Conservation (phyloP, 2,113 vertebrate species). For the Zapus hudsonius region DNA sequence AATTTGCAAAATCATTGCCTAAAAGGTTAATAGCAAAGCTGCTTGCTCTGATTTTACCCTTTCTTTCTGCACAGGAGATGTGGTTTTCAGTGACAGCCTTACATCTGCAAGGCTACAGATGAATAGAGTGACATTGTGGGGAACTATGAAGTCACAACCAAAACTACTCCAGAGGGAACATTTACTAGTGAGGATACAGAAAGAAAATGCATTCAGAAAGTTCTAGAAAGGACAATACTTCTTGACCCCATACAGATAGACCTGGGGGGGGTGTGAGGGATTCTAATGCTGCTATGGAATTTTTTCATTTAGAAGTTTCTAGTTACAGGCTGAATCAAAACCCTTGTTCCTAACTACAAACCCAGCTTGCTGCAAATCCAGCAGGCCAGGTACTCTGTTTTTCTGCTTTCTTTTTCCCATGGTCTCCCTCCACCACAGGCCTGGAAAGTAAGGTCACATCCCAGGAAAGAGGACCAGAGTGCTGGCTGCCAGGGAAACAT, state of each 20-base stretch:
- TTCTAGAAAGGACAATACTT: neutral
- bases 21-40: neutral
- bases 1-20: neutral
- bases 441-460: conserved; percentile 40
- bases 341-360: neutral
- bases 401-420: neutral
- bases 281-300: neutral
- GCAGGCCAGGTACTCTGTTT: neutral
- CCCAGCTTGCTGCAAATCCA: neutral
- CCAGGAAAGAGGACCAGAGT: neutral
- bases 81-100: neutral
- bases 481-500: neutral
- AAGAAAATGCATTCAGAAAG: neutral
- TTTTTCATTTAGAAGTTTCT: conserved; percentile 7
- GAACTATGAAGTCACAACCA: neutral
- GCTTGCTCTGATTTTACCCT: neutral
- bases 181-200: neutral
- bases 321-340: neutral
- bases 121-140: neutral
- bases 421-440: neutral
- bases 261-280: too few relatives aligned
- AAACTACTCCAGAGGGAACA: neutral
- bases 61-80: neutral
- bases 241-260: neutral
- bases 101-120: neutral